A percentile compares a stretch with the other conserved stretches of the same genome.
Conservation (phyloP, 1,140 invertebrate species). For the Mylabris phalerata region DNA sequence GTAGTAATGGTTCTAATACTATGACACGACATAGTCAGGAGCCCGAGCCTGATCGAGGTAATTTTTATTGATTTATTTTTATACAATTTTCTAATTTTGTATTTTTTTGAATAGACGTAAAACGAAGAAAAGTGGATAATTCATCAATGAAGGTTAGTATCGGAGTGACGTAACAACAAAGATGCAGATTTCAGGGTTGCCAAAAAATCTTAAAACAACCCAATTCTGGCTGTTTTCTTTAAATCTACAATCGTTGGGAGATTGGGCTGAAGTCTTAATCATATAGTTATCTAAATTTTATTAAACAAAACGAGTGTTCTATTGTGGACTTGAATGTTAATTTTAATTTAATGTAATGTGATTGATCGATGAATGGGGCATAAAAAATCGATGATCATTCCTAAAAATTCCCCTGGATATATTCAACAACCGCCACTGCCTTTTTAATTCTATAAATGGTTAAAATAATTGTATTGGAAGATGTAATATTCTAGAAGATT, state of each 20-base stretch:
- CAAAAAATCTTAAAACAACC: background rate
- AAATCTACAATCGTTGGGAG: conserved; percentile 31
- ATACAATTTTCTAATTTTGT: background rate
- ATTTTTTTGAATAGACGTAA: conserved; percentile 52
- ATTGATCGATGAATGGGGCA: no score
- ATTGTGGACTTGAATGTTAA: conserved; percentile 8
- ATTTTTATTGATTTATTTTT: background rate
- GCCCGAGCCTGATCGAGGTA: conserved; percentile 40
- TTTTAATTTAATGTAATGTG: no score
- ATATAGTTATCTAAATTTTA: background rate
- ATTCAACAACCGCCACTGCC: no score
- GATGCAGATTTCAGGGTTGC: conserved; percentile 34
- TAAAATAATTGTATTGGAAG: no score
- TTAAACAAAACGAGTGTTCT: no score
- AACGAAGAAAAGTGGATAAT: conserved; percentile 72
- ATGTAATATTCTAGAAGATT: no score
- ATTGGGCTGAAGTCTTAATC: conserved; percentile 38
- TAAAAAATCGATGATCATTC: no score
- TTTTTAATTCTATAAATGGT: no score
- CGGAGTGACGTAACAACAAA: conserved; percentile 47
- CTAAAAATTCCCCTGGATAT: no score
- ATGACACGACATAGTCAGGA: conserved; percentile 36
- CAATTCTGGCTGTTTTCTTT: conserved; percentile 8
- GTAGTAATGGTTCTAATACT: conserved; percentile 25
- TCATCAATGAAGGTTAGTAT: conserved; percentile 70